phyloP scores from a whole-genome alignment of 2,113 vertebrate species.

The Scytalopus superciliaris region DNA sequence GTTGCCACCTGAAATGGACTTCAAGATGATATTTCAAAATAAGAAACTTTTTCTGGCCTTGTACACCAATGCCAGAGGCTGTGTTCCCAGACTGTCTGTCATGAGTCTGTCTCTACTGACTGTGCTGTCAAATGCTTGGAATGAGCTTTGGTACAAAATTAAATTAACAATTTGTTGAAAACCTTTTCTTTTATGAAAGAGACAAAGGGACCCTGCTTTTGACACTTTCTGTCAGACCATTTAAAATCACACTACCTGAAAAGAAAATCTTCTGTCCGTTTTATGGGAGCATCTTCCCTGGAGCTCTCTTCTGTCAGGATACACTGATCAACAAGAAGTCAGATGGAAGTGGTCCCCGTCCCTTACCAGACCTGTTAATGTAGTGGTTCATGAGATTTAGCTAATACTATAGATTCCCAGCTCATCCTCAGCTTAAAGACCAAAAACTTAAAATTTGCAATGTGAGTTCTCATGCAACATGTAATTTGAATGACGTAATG shows the following conservation, averaged over 20 bases:
- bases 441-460: neutral
- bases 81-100: neutral
- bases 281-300: neutral
- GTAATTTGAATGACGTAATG: neutral
- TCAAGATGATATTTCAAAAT: neutral
- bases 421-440: neutral
- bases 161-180: slow-evolving; percentile 7
- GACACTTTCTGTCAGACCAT: slow-evolving; percentile 3
- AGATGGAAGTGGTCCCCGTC: neutral
- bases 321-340: neutral
- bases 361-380: neutral
- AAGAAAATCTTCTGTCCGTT: neutral
- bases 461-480: neutral
- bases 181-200: neutral
- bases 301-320: neutral
- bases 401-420: neutral
- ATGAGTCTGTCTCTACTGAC: neutral
- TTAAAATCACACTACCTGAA: neutral
- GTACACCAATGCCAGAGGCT: neutral
- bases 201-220: neutral
- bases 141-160: neutral
- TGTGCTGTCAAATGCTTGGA: neutral
- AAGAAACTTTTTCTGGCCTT: neutral
- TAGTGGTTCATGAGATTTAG: neutral
- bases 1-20: neutral